Base-by-base conservation (phyloP, 2,888 invertebrate genomes). In the Nineta flava region DNA sequence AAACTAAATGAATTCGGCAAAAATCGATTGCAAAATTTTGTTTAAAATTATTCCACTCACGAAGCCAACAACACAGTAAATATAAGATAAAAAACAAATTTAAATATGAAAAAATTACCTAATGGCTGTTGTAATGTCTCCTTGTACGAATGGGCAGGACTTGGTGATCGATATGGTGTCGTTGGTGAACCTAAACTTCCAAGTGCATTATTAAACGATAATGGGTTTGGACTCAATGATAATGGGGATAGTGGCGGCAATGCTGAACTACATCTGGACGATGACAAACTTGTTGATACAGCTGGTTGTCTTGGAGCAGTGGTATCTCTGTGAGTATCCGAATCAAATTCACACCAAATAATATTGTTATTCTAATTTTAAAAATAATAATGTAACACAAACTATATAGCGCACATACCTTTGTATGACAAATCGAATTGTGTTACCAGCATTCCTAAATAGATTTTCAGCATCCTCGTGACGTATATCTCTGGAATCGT, bases 391-490 rank as follows among this genome's bases (percentile, higher is more conserved):
- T 34, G 10, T 34, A 34, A 7, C 34, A 34, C 7, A 34, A 34
- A 34, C 10, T 34, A 34, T 34, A 38, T 26, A 26, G 6, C 7
- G 26, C 3, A 26, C 26, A 26, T 69, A 85, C 90, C 90, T 85
- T 69, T 88, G 86, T 53, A 91, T 79, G 56, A 85, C 87, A 56
- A 91, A 71, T 65, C 77, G 78, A 62, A 91, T 83, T 60, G 81
- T 78, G 62, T 81, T 84, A 53, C 81, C 81, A 54, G 88, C 83
- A 64, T 83, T 85, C 66, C 79, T 81, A 67, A 91, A 88, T 55
- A 91, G 74, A 64, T 81, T 85, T 69, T 91, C 88, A 50, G 93
- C 94, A 70, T 92, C 90, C 65, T 88, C 85, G 63, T 94, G 94
- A 60, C 88, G 77, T 61, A 94, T 74, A 63, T 87, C 85, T 53